A percentile compares a stretch with the other conserved stretches of the same genome.
Evolutionary conservation across 2,797 vertebrate species (phyloP).

Genomic region (Hydrophis major): DNA sequence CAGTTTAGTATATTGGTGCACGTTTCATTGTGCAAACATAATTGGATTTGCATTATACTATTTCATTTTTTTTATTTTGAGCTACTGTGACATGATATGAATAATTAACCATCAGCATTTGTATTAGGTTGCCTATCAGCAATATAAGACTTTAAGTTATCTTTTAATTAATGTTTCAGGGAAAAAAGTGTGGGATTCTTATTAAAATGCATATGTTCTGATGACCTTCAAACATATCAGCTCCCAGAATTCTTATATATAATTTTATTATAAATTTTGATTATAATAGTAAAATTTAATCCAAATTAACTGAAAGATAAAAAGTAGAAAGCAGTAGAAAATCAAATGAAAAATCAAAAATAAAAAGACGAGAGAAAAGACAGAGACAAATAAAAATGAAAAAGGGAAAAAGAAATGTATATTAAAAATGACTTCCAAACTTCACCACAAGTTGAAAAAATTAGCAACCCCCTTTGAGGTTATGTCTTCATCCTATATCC

Average conservation of each 20-base stretch:
- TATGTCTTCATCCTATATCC: not conserved
- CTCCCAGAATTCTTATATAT: not conserved
- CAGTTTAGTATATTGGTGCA: not conserved
- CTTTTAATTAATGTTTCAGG: slow-evolving; percentile 63
- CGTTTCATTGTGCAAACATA: not conserved
- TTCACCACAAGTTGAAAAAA: not conserved
- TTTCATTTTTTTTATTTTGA: slow-evolving; percentile 39
- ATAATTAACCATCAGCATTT: slow-evolving; percentile 62
- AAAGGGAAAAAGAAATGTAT: not conserved
- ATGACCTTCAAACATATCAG: not conserved
- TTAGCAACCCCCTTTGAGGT: not conserved
- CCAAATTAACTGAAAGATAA: not conserved
- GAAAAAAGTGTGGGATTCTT: slow-evolving; percentile 29
- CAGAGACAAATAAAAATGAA: not conserved
- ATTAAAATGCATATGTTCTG: not conserved
- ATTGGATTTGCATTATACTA: not conserved
- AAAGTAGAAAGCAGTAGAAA: not conserved
- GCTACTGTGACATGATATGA: slow-evolving; percentile 52
- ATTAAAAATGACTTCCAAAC: not conserved
- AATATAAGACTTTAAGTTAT: slow-evolving; percentile 60
- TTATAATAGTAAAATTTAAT: not conserved
- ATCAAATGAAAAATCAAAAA: not conserved
- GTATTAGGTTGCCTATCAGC: slow-evolving; percentile 59
- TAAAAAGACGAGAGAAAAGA: not conserved
- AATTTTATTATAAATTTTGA: not conserved